Conservation (phyloP, 2,888 invertebrate genomes). For the Ctenicera cuprea region DNA sequence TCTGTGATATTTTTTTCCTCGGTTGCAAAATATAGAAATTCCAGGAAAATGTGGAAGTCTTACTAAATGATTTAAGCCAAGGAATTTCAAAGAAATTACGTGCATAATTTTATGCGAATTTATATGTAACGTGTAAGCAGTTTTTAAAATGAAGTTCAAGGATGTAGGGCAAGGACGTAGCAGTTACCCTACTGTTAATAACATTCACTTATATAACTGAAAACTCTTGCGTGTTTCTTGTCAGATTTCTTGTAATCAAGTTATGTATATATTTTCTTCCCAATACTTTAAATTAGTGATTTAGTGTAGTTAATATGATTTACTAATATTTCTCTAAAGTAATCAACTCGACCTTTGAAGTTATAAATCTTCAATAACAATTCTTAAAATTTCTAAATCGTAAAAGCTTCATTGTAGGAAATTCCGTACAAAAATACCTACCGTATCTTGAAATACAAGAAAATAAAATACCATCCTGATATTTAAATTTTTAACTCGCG, state of each 20-base stretch:
- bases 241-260: constrained; percentile 33
- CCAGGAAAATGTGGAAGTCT: neutral
- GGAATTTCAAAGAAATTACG: constrained; percentile 1
- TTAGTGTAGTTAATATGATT: neutral
- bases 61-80: neutral
- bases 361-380: too few species aligned
- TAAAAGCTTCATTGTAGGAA: neutral
- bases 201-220: constrained; percentile 31
- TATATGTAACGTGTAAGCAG: constrained; percentile 25
- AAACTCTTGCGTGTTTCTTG: constrained; percentile 42
- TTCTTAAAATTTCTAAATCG: too few species aligned
- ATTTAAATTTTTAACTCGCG: constrained; percentile 35
- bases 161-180: constrained; percentile 43
- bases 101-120: constrained; percentile 24
- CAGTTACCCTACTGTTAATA: constrained; percentile 9
- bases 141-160: constrained; percentile 43
- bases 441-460: constrained; percentile 9
- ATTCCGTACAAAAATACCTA: constrained; percentile 4
- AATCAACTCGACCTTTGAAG: too few species aligned
- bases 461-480: constrained; percentile 33
- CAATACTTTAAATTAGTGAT: constrained; percentile 2
- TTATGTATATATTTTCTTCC: constrained; percentile 7
- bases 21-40: too few species aligned
- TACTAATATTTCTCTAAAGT: too few species aligned
- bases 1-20: neutral